Evolutionary conservation across 2,797 vertebrate genomes (phyloP), one percentile per base, ranked within the genome.

Genomic region (Vultur gryphus): DNA sequence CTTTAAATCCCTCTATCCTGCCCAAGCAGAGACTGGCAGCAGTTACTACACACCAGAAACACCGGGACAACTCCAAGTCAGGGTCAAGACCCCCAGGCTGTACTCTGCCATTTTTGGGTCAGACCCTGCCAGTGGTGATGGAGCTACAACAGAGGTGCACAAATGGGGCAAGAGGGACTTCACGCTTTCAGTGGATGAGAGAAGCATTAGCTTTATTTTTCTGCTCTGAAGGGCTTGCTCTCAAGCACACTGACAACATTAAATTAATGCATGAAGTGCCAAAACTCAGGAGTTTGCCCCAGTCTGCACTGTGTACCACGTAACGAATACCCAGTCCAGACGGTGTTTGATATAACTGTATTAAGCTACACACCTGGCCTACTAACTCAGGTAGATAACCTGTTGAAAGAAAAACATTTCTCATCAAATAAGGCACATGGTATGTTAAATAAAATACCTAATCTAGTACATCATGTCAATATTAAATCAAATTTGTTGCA

Each of bases 381-480:
- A 46, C 62, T 28, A 41, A 77, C 58, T 88, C 79, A 71, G 70
- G 81, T 81, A 72, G 1, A 3, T 39, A 90, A 95, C 88, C 81
- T 92, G 79, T 70, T 62, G 84, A 90, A 96, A 84, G 49, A 57
- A 92, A 86, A 71, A 35, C 43, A 73, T 33, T 95, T 67, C 89
- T 93, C 87, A 96, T 95, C 93, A 86, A 92, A 95, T 95, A 84
- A 94, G 69, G 87, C 57, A 92, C 84, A 82, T 29, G 78, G 84
- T 54, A n/a, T 2, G 55, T 91, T 93, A 90, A 94, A 89, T 84
- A 57, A 84, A 95, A 90, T 7, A 93, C 81, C 78, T 43, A 92
- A 83, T 80, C 82, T 46, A 95, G 91, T 96, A 96, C 83, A 96
- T 97, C 95, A 90, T 75, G 84, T 96, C 96, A 94, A 77, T 91